Evolutionary conservation across 2,113 vertebrate species (phyloP).

Genomic region (Oreochromis tanganicae): DNA sequence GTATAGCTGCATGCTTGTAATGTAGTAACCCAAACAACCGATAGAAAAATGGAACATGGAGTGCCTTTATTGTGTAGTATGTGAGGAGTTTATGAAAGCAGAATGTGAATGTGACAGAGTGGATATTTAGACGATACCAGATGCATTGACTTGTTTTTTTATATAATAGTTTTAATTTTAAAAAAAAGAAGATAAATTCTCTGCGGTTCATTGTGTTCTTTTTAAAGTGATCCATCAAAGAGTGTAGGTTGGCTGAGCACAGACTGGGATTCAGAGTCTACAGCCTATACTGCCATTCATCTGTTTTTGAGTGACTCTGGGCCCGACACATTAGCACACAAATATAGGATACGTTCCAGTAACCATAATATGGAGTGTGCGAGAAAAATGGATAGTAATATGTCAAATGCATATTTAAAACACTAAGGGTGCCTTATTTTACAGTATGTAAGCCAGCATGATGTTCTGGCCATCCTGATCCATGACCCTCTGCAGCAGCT

Average conservation of each 20-base stretch:
- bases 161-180: constrained; percentile 38
- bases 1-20: constrained; percentile 25
- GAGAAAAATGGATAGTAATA: not conserved
- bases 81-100: not conserved
- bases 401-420: not conserved
- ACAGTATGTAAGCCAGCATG: not conserved
- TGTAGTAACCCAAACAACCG: not conserved
- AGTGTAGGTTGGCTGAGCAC: not conserved
- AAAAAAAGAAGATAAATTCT: not conserved
- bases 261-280: not conserved
- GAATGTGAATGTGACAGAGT: not conserved
- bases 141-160: constrained; percentile 25
- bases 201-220: not conserved
- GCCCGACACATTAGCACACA: not conserved
- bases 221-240: not conserved
- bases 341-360: not conserved
- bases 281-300: not conserved
- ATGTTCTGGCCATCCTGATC: not conserved
- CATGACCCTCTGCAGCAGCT: not conserved
- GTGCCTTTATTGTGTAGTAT: constrained; percentile 20
- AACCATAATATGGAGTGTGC: not conserved
- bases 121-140: not conserved
- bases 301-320: constrained; percentile 12
- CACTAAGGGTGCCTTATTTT: not conserved
- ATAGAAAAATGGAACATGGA: not conserved